These are phyloP conservation scores for Neelides sp. DNA, from an alignment of 1,140 invertebrate genomes.

Conservation along the genomic window DNA sequence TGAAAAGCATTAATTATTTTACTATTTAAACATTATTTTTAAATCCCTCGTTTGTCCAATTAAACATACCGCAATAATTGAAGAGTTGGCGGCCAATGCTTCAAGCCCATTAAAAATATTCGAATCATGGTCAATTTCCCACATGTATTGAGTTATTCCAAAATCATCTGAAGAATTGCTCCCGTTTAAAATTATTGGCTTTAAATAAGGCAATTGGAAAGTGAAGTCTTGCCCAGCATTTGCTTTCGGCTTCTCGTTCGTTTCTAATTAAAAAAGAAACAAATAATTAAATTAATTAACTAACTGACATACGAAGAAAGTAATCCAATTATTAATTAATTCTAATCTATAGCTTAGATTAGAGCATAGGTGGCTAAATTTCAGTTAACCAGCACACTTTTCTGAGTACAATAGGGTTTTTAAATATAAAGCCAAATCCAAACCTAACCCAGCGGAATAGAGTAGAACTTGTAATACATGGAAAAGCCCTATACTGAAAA, in stretches of 20 bases:
- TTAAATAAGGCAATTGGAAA: constrained; percentile 53
- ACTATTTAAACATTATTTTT: constrained; percentile 3
- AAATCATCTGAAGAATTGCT: constrained; percentile 75
- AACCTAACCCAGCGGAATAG: no score
- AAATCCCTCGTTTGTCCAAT: constrained; percentile 1
- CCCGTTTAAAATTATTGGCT: constrained; percentile 68
- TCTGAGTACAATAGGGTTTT: no score
- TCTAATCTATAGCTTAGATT: no score
- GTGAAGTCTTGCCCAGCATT: constrained; percentile 73
- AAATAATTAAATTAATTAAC: constrained; percentile 5
- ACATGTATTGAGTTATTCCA: constrained; percentile 66
- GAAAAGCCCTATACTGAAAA: no score
- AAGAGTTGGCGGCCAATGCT: constrained; percentile 56
- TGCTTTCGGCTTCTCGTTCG: constrained; percentile 74
- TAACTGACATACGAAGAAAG: background rate
- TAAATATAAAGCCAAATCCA: no score
- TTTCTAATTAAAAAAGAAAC: constrained; percentile 46
- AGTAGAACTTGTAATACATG: no score
- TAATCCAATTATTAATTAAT: no score
- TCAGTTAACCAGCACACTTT: no score
- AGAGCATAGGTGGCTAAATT: no score
- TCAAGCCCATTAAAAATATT: constrained; percentile 70
- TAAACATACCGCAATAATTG: constrained; percentile 57
- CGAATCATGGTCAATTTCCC: constrained; percentile 68
- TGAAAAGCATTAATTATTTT: constrained; percentile 15